Evolutionary conservation across 2,888 invertebrate genomes (phyloP).

Genomic region (Opisthograptis luteolata): DNA sequence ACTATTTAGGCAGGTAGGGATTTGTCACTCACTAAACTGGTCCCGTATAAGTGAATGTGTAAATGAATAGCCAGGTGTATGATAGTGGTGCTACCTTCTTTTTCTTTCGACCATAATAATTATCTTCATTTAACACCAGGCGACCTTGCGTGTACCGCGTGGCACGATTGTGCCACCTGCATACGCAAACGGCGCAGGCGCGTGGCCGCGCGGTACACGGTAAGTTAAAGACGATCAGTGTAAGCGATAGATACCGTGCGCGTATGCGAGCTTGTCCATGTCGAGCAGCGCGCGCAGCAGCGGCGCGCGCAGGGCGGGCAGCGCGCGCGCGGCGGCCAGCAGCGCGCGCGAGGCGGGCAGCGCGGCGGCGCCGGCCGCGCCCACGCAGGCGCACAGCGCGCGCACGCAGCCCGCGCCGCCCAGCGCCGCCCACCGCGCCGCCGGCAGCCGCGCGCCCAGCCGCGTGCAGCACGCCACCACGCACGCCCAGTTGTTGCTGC

Average conservation of each 20-base stretch:
- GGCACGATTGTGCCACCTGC: no score
- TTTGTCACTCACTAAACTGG: no score
- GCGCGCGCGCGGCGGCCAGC: slow-evolving; percentile 34
- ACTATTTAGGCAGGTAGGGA: no score
- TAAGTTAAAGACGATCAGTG: no score
- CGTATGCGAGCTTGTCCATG: slow-evolving; percentile 67
- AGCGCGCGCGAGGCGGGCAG: slow-evolving; percentile 51
- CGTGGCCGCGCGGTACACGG: no score
- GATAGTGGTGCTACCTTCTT: no score
- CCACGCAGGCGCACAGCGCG: slow-evolving; percentile 48
- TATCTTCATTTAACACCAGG: no score
- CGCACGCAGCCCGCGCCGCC: slow-evolving; percentile 46
- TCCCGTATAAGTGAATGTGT: no score
- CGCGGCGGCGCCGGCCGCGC: slow-evolving; percentile 37
- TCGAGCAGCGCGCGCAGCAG: slow-evolving; percentile 61
- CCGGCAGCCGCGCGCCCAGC: slow-evolving; percentile 44
- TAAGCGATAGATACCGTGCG: slow-evolving; percentile 54
- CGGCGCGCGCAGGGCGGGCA: slow-evolving; percentile 51
- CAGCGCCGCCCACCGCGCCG: slow-evolving; percentile 57
- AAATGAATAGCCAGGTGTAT: no score
- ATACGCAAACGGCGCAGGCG: no score
- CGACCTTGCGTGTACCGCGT: no score
- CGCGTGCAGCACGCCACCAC: slow-evolving; percentile 92
- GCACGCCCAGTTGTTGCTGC: slow-evolving; percentile 93
- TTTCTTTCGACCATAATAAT: no score